These are phyloP conservation scores for Yponomeuta sedellus DNA, from an alignment of 2,888 invertebrate species.

Conservation along the genomic window DNA sequence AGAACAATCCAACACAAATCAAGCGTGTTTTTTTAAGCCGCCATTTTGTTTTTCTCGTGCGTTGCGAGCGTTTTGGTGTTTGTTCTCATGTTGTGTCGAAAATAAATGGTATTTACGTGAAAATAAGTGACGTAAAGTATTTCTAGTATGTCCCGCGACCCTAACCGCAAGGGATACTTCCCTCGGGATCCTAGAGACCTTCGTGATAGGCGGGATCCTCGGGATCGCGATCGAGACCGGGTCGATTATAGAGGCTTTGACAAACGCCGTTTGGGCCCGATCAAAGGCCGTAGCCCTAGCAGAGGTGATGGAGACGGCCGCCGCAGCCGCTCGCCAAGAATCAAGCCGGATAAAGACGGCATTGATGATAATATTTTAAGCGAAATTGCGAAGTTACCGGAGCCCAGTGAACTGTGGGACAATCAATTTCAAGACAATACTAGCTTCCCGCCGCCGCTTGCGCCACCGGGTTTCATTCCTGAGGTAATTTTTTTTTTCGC, in stretches of 20 bases:
- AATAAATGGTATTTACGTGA: background rate
- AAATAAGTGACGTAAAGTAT: conserved; percentile 15
- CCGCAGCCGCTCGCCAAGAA: conserved; percentile 48
- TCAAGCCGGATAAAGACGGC: conserved; percentile 53
- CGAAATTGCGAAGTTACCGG: conserved; percentile 61
- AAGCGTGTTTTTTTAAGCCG: background rate
- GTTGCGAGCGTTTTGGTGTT: background rate
- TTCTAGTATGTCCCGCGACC: conserved; percentile 43
- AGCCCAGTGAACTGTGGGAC: conserved; percentile 66
- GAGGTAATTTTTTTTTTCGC: conserved; percentile 34
- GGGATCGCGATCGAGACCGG: conserved; percentile 16
- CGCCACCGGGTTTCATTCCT: conserved; percentile 30
- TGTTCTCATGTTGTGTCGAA: background rate
- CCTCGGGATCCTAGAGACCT: conserved; percentile 22
- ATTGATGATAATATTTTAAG: conserved; percentile 62
- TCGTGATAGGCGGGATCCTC: conserved; percentile 17
- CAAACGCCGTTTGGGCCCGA: conserved; percentile 24
- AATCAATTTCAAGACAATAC: conserved; percentile 50
- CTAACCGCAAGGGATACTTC: conserved; percentile 37
- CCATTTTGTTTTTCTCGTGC: background rate
- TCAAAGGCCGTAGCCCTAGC: conserved; percentile 43
- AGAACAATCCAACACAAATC: background rate
- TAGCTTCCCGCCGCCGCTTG: conserved; percentile 32
- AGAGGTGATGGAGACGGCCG: conserved; percentile 30
- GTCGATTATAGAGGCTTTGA: conserved; percentile 30